These are phyloP conservation scores for Noturus placidus DNA, from an alignment of 2,113 vertebrate genomes.

Conservation along the genomic window DNA sequence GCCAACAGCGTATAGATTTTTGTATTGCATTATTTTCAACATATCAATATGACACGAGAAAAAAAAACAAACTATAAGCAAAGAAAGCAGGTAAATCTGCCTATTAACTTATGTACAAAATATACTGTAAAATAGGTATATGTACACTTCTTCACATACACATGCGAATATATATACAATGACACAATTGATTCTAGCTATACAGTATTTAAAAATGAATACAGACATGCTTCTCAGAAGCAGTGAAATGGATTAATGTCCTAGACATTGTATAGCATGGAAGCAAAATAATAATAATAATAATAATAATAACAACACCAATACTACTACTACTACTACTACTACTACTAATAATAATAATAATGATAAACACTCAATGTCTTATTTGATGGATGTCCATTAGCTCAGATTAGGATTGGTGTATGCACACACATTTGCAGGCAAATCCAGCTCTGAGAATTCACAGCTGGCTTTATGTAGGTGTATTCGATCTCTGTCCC, in stretches of 20 bases:
- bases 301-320: conserved; percentile 55
- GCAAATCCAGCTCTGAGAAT: background rate
- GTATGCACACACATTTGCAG: conserved; percentile 16
- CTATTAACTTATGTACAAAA: conserved; percentile 74
- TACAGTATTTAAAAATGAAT: conserved; percentile 72
- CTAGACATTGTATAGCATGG: conserved; percentile 79
- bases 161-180: conserved; percentile 51
- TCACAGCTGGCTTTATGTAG: background rate
- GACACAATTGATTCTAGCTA: conserved; percentile 56
- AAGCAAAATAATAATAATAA: conserved; percentile 48
- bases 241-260: conserved; percentile 88
- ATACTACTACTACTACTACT: conserved; percentile 50
- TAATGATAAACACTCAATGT: conserved; percentile 39
- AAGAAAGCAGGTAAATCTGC: conserved; percentile 63
- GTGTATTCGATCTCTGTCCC: background rate
- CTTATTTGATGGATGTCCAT: background rate
- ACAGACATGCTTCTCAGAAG: conserved; percentile 91
- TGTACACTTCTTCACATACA: conserved; percentile 60
- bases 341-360: conserved; percentile 59
- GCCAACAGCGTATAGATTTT: conserved; percentile 57
- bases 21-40: conserved; percentile 60
- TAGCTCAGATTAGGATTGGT: background rate
- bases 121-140: conserved; percentile 70
- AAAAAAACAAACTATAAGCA: conserved; percentile 35
- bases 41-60: conserved; percentile 69